Percentiles rank a stretch among this genome's conserved stretches.
Conservation (phyloP, 2,888 invertebrate genomes). For the Cerceris rybyensis region DNA sequence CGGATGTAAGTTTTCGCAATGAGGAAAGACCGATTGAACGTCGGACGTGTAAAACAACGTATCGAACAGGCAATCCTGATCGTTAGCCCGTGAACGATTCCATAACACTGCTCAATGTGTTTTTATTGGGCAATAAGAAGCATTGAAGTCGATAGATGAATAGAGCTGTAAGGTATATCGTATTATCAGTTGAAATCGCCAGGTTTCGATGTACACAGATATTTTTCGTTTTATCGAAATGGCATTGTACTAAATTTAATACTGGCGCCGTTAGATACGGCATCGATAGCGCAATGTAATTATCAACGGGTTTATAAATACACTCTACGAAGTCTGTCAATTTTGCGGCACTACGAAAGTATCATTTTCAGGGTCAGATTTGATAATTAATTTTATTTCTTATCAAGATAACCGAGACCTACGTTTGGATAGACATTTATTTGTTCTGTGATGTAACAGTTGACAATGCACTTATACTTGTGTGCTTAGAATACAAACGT, state of each 20-base stretch:
- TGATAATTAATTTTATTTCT: no score
- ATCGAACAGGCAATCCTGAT: conserved; percentile 33
- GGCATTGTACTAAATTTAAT: not conserved
- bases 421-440: no score
- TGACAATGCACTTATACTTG: no score
- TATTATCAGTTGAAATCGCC: conserved; percentile 4
- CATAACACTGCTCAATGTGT: conserved; percentile 51
- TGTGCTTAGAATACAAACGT: no score
- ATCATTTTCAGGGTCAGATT: not conserved
- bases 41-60: conserved; percentile 43
- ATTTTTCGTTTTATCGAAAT: conserved; percentile 18
- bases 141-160: conserved; percentile 52
- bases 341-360: not conserved
- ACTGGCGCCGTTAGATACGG: not conserved
- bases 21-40: conserved; percentile 66
- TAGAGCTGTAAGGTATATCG: conserved; percentile 41
- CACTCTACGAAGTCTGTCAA: not conserved
- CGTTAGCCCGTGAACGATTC: conserved; percentile 63
- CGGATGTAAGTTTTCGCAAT: conserved; percentile 69
- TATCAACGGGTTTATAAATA: not conserved
- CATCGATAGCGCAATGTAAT: not conserved
- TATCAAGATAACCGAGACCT: no score
- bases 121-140: conserved; percentile 48
- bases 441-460: no score
- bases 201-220: conserved; percentile 16